Conservation (phyloP, 1,140 invertebrate genomes). For the Lepidotrigona ventralis region DNA sequence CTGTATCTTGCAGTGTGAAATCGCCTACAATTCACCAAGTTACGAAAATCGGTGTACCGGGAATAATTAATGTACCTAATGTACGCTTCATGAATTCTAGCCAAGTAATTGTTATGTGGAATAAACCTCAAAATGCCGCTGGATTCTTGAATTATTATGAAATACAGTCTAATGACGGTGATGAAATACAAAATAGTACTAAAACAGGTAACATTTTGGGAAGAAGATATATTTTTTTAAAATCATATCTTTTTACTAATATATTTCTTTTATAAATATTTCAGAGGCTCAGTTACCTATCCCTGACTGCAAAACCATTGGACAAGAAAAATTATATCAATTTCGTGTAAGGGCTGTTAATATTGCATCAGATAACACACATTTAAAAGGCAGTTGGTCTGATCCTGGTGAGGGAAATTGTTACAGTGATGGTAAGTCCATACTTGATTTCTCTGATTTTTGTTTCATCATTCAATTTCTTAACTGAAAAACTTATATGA, state of each 20-base stretch:
- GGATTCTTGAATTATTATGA: constrained; percentile 84
- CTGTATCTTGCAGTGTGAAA: constrained; percentile 83
- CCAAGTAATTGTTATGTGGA: constrained; percentile 81
- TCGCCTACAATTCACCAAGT: constrained; percentile 77
- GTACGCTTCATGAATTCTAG: constrained; percentile 79
- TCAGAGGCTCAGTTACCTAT: constrained; percentile 72
- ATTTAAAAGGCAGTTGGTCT: constrained; percentile 78
- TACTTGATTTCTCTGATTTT: not conserved
- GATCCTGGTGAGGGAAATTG: constrained; percentile 76
- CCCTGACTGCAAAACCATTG: constrained; percentile 73
- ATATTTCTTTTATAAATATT: constrained; percentile 35
- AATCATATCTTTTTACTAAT: not conserved
- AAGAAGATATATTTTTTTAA: not conserved
- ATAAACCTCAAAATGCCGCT: constrained; percentile 82
- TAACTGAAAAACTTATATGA: not conserved
- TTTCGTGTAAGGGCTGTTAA: constrained; percentile 79
- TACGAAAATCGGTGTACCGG: constrained; percentile 84
- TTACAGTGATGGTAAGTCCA: constrained; percentile 71
- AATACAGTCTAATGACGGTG: constrained; percentile 66
- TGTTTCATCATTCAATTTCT: not conserved
- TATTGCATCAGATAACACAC: constrained; percentile 64
- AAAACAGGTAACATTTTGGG: constrained; percentile 57
- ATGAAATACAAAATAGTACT: constrained; percentile 72
- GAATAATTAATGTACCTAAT: constrained; percentile 78
- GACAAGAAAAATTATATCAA: constrained; percentile 67